These are phyloP conservation scores for Hydropsyche betteni DNA, from an alignment of 2,888 invertebrate species.

Conservation along the genomic window DNA sequence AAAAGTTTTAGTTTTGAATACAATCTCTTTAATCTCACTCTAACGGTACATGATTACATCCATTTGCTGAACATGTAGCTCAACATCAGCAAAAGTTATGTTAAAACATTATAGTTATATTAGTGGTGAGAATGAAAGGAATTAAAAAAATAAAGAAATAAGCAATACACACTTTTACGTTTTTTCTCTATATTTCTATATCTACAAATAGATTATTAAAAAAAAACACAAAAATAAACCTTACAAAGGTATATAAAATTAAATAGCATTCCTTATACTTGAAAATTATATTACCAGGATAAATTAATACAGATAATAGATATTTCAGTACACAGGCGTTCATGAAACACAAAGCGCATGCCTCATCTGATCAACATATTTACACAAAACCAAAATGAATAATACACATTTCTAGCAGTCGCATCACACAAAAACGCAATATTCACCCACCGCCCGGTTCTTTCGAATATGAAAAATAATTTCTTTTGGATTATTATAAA, in stretches of 20 bases:
- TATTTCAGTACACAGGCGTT: slow-evolving; percentile 21
- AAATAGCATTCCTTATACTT: slow-evolving; percentile 44
- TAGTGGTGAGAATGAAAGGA: background rate
- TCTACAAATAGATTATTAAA: slow-evolving; percentile 29
- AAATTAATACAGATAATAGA: slow-evolving; percentile 20
- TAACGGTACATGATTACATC: too few species aligned
- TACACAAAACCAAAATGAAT: slow-evolving; percentile 38
- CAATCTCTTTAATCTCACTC: too few species aligned
- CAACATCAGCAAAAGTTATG: too few species aligned
- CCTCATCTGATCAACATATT: slow-evolving; percentile 35
- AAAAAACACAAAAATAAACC: slow-evolving; percentile 43
- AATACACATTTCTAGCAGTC: background rate
- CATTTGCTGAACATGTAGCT: too few species aligned
- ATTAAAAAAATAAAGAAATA: too few species aligned
- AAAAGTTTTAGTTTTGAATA: too few species aligned
- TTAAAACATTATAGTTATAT: too few species aligned
- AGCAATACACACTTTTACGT: too few species aligned
- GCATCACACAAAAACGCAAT: slow-evolving; percentile 21
- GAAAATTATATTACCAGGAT: slow-evolving; percentile 8
- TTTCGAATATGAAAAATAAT: too few species aligned
- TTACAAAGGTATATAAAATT: slow-evolving; percentile 45
- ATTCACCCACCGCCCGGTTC: slow-evolving; percentile 7
- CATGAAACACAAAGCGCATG: too few species aligned
- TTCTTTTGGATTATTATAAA: too few species aligned
- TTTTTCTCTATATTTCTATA: slow-evolving; percentile 15